These are phyloP conservation scores for Apis cerana DNA, from an alignment of 1,140 invertebrate species.

Conservation along the genomic window DNA sequence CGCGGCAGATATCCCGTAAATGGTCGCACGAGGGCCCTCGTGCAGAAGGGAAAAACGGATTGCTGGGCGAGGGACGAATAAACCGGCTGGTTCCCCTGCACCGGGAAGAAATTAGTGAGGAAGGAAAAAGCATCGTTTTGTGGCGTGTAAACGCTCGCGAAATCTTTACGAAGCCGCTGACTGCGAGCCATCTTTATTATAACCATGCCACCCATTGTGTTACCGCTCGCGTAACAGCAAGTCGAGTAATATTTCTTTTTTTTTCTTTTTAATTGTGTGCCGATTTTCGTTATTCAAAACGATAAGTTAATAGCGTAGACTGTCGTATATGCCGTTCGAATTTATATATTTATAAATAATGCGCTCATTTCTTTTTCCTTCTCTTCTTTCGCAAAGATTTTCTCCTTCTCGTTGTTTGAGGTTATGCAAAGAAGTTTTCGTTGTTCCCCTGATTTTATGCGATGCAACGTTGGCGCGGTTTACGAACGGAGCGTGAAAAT, in stretches of 20 bases:
- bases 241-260: conserved; percentile 15
- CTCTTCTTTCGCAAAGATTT: neutral
- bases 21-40: conserved; percentile 36
- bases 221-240: neutral
- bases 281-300: neutral
- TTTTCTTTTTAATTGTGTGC: conserved; percentile 33
- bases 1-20: conserved; percentile 39
- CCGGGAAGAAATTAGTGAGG: conserved; percentile 45
- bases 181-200: conserved; percentile 14
- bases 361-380: neutral
- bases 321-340: neutral
- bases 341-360: too few species aligned
- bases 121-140: conserved; percentile 32
- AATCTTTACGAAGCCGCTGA: conserved; percentile 21
- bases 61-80: conserved; percentile 20
- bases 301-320: neutral
- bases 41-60: conserved; percentile 22
- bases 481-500: conserved; percentile 8
- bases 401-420: too few species aligned
- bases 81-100: neutral
- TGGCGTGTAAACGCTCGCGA: conserved; percentile 32
- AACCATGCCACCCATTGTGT: neutral
- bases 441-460: neutral
- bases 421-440: neutral
- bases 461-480: neutral